Evolutionary conservation across 2,888 invertebrate species (phyloP), one percentile per base, ranked within the genome.

Genomic region (Barypeithes pellucidus): DNA sequence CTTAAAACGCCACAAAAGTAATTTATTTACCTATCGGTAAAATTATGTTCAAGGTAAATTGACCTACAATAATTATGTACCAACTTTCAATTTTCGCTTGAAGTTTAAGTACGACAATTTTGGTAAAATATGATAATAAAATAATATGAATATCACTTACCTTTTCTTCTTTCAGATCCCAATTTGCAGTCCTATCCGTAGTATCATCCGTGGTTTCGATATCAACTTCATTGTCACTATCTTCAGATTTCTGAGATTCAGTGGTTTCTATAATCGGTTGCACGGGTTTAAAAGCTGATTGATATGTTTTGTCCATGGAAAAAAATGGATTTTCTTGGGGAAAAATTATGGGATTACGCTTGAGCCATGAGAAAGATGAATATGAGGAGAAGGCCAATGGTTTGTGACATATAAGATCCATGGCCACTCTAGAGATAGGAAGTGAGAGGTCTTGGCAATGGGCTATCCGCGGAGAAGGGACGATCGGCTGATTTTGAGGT

Each of bases 151-250:
- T 29, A 29, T n/a, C 52, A 81, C 87, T 87, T 80, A 88, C 88
- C 85, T 88, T 87, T 82, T 88, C 88, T 67, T 87, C 85, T 57
- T 88, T 88, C 18, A 88, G 84, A 70, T 88, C 88, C 88, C 88
- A 89, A 60, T 77, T 80, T 4, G 69, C 57, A n/a, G 81, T 77
- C 3, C 82, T 78, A 29, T 86, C 85, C n/a, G 85, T 81, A 74
- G 93, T 93, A 78, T 94, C 95, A 81, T 94, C 94, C 0, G 94
- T 95, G 9, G 95, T 95, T 84, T 95, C 95, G 77, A 95, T 95
- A 82, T 95, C 95, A 11, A 95, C 95, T 83, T 94, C 94, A 80
- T 95, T 94, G 74, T 94, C 93, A 79, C 93, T 93, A 11, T 91
- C 88, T 68, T 91, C 90, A 74, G 89, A 90, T 77, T 83, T 85